phyloP scores from a whole-genome alignment of 2,888 invertebrate genomes.

The Temnothorax unifasciatus region DNA sequence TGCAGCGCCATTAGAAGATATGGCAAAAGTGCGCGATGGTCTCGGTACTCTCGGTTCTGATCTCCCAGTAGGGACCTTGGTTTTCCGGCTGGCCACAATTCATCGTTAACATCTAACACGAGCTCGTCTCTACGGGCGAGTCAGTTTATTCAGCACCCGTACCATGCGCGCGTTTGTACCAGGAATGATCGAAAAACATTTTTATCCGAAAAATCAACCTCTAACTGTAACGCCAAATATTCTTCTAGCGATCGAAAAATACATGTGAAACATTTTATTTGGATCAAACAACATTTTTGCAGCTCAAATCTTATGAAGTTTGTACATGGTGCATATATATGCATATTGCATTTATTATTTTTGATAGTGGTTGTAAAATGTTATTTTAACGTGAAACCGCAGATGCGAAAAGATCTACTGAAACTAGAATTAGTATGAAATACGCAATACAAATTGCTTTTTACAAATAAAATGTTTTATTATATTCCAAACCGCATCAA shows the following conservation, averaged over 20 bases:
- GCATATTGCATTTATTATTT: constrained; percentile 24
- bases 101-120: constrained; percentile 73
- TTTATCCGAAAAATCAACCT: constrained; percentile 44
- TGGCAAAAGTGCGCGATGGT: constrained; percentile 62
- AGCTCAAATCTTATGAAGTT: neutral
- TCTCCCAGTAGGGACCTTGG: constrained; percentile 60
- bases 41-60: constrained; percentile 62
- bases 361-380: constrained; percentile 10
- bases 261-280: neutral
- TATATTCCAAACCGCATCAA: neutral
- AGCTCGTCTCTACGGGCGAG: constrained; percentile 47
- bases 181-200: constrained; percentile 37
- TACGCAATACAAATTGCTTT: neutral
- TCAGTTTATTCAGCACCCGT: constrained; percentile 46
- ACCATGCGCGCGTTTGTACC: neutral
- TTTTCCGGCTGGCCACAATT: constrained; percentile 69
- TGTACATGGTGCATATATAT: too few species aligned
- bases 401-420: neutral
- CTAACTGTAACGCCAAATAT: constrained; percentile 19
- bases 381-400: constrained; percentile 13
- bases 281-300: constrained; percentile 19
- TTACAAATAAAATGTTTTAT: neutral
- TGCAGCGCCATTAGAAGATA: constrained; percentile 54
- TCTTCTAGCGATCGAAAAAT: neutral
- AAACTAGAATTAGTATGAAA: neutral